A percentile compares a stretch with the other conserved stretches of the same genome.
These are phyloP conservation scores for Thunnus albacares DNA, from an alignment of 2,797 vertebrate species.

Conservation along the genomic window DNA sequence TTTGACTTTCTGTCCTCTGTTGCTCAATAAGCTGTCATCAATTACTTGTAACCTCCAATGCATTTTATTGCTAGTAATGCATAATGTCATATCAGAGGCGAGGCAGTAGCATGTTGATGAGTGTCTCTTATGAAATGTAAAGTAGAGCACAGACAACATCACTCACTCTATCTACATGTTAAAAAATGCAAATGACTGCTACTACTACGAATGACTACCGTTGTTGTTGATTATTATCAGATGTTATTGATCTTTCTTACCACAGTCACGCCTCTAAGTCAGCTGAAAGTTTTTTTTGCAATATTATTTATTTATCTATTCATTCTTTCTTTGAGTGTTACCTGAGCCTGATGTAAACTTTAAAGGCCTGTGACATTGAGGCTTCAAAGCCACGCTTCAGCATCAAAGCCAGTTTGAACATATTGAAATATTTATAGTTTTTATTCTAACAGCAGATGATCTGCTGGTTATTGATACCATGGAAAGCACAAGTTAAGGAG, in stretches of 20 bases:
- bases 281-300: slow-evolving; percentile 31
- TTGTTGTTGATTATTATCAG: slow-evolving; percentile 26
- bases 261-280: slow-evolving; percentile 19
- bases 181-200: slow-evolving; percentile 48
- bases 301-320: slow-evolving; percentile 42
- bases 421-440: slow-evolving; percentile 77
- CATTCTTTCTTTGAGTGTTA: slow-evolving; percentile 40
- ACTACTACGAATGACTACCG: not conserved
- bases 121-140: slow-evolving; percentile 47
- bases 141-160: slow-evolving; percentile 28
- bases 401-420: slow-evolving; percentile 82
- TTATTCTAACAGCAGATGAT: slow-evolving; percentile 64
- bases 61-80: slow-evolving; percentile 27
- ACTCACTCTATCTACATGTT: slow-evolving; percentile 33
- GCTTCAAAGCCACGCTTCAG: slow-evolving; percentile 79
- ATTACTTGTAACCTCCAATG: slow-evolving; percentile 22
- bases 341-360: slow-evolving; percentile 68
- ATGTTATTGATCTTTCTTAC: slow-evolving; percentile 15
- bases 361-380: slow-evolving; percentile 81
- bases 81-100: slow-evolving; percentile 27
- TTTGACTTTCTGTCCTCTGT: slow-evolving; percentile 26
- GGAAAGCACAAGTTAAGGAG: slow-evolving; percentile 37
- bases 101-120: slow-evolving; percentile 46
- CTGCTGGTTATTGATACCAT: slow-evolving; percentile 70
- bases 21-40: slow-evolving; percentile 28